Base-by-base conservation (phyloP, 2,113 vertebrate species). In the Microtus pennsylvanicus region DNA sequence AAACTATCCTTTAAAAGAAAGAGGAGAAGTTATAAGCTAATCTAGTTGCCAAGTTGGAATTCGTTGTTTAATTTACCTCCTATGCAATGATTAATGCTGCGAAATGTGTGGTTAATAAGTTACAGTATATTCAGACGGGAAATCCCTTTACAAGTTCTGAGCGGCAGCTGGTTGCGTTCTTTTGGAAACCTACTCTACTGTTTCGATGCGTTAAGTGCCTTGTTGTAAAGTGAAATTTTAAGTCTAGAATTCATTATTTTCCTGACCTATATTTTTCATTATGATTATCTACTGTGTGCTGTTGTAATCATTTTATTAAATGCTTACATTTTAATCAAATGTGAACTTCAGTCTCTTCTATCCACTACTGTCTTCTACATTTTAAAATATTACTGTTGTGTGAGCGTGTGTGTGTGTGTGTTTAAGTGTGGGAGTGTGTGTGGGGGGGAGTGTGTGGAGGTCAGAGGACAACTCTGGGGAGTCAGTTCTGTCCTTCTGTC, bases 181-280 rank as follows among this genome's bases (percentile, higher is more conserved):
- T 96, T 97, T 38, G 26, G 93, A 97, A 96, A 96, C 81, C 94
- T 94, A 95, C 94, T 97, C 75, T 97, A 97, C 96, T 97, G 75
- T 97, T 98, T 95, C 87, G 88, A 70, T 96, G 96, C 96, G 97
- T 97, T 97, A 98, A 98, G 90, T 92, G 91, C 77, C 95, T 98
- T 52, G 95, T 97, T 97, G 88, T 95, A 8, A 91, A 96, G 97
- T 93, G 88, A 89, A 93, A 94, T 83, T 97, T 72, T 96, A 78
- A 89, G 80, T 96, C 85, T 96, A 96, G 81, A 91, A 82, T 96
- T 65, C 92, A 67, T 98, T 97, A 90, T 67, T 95, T 98, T 97
- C 75, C 81, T 96, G 97, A 94, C 91, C 72, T 3, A 3, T 97
- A 96, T 96, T 72, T 96, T 97, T 90, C 0, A 96, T 75, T 93